Evolutionary conservation across 2,113 vertebrate species (phyloP), one percentile per base, ranked within the genome.

Genomic region (Tychaedon coryphoeus): DNA sequence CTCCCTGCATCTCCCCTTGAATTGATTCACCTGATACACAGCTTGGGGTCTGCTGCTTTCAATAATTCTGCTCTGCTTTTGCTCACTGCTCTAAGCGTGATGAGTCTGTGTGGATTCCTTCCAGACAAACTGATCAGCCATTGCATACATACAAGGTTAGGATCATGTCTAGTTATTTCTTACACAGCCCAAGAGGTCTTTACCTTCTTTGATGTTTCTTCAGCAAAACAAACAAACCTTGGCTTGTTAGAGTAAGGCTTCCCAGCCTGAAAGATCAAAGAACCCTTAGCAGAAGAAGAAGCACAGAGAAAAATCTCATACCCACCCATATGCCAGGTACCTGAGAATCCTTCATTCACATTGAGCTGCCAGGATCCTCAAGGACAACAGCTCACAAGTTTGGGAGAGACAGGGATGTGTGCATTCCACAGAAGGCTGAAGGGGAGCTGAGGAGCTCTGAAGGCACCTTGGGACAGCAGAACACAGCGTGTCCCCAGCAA

Each of bases 311-410:
- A 70, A 65, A 56, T 16, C 1, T 15, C 40, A 26, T 12, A 24
- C 5, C 19, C 42, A 75, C 5, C 60, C 80, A 13, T 24, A 73
- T 47, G 62, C 69, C 38, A 58, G 33, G 33, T 54, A 24, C 26
- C 18, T 23, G 53, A 86, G 25, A 42, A 54, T 38, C 22, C 28
- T 11, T 69, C 17, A 2, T 10, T 74, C 9, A 19, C 0, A 0
- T 2, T 13, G 36, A 57, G 8, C 19, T 33, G 38, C 18, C 61
- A 60, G 19, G 7, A 3, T 48, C 12, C 22, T 29, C 31, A 13
- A 15, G 76, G 17, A 8, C 8, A 38, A 3, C 11, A 57, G 9
- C 15, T 12, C 19, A 24, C 4, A 40, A 22, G 1, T 87, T 3
- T 36, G 83, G 56, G 10, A 29, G 34, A n/a, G 17, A 64, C 10